Base-by-base conservation (phyloP, 2,888 invertebrate species). In the Leptothorax acervorum region DNA sequence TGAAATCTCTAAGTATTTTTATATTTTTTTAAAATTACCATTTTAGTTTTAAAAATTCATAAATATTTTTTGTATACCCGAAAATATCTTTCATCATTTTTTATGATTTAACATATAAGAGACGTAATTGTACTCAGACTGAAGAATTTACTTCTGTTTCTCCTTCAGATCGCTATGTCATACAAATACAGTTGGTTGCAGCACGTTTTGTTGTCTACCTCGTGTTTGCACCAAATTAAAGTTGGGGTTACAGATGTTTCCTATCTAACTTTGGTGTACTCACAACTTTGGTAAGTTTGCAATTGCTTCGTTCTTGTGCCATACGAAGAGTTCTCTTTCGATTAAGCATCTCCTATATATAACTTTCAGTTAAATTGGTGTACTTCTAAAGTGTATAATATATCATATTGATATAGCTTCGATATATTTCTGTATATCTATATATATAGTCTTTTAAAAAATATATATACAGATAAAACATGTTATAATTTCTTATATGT, bases 201-300 rank as follows among this genome's bases (percentile, higher is more conserved):
- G 62, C 18, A 35, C 57, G 48, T 60, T 81, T 81, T 73, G 48
- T 81, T 73, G 60, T 73, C 74, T 60, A 60, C 28, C 53, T 60
- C 11, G 60, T 73, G 28, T 60, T 81, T 81, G 74, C 28, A 23
- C 74, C 60, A 39, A 81, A 81, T 81, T 73, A 73, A 81, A 81
- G 79, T 73, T 81, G 48, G 60, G 60, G 23, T 81, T 81, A 81
- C 79, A 39, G 60, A 81, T 81, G 74, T 81, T 81, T 81, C 79
- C 60, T 81, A 81, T 81, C 45, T 81, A 81, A 73, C 79, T 79
- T 79, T 35, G 73, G 35, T 57, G 35, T 48, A 51, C 73, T 81
- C 73, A 45, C 42, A 57, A 79, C 73, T 79, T 81, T 5, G 60
- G 35, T 48, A 73, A 79, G 74, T 73, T 60, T 48, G 73, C 57